These are phyloP conservation scores for Nephotettix cincticeps DNA, from an alignment of 1,140 invertebrate genomes.

Conservation along the genomic window DNA sequence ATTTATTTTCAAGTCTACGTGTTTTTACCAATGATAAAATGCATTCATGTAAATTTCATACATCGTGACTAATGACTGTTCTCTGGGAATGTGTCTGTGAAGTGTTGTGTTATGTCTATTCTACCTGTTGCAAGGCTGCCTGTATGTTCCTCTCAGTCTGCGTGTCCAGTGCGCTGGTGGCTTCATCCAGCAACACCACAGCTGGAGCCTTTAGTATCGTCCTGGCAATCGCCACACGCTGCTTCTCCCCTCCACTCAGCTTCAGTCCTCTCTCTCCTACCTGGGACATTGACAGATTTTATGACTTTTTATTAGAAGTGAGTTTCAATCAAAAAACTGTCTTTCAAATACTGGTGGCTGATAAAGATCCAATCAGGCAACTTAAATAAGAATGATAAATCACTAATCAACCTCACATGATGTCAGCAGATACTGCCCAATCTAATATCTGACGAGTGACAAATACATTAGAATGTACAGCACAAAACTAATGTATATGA, in stretches of 20 bases:
- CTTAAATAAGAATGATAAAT: no score
- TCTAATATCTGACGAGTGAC: no score
- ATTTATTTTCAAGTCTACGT: no score
- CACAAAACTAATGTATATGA: no score
- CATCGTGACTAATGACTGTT: background rate
- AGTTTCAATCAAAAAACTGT: background rate
- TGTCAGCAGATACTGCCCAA: no score
- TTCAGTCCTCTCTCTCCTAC: conserved; percentile 78
- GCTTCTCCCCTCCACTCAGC: conserved; percentile 89
- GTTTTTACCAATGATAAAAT: background rate
- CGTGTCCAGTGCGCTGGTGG: conserved; percentile 82
- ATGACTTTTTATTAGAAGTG: background rate
- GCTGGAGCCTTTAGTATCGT: conserved; percentile 84
- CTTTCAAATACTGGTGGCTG: background rate
- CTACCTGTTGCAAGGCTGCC: conserved; percentile 41
- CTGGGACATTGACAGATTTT: no score
- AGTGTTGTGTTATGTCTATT: no score
- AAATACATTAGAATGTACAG: no score
- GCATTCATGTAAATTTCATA: background rate
- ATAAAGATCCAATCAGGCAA: background rate
- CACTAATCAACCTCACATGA: no score
- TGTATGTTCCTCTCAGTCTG: conserved; percentile 84
- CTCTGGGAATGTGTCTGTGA: no score
- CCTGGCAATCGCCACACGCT: conserved; percentile 89
- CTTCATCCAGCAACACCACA: conserved; percentile 89